These are phyloP conservation scores for Meriones psammophilus DNA, from an alignment of 2,797 vertebrate species.

Conservation along the genomic window DNA sequence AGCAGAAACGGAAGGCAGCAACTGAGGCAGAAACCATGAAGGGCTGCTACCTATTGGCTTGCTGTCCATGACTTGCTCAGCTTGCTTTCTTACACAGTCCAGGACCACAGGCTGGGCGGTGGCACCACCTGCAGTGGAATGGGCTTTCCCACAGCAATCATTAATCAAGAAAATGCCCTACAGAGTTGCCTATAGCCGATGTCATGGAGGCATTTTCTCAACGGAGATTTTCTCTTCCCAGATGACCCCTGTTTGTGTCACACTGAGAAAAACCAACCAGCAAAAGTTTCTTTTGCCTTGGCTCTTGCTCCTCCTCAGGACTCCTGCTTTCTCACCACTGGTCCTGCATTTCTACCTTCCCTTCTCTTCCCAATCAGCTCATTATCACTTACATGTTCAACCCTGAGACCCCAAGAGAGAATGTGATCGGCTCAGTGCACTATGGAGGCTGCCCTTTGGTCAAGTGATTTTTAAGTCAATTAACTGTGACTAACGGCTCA, in stretches of 20 bases:
- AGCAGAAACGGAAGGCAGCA: not conserved
- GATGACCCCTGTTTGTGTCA: not conserved
- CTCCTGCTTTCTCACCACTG: not conserved
- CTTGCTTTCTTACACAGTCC: no score
- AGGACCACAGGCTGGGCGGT: not conserved
- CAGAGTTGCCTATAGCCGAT: not conserved
- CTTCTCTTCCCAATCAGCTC: accelerated
- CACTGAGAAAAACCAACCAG: not conserved
- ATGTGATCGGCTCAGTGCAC: constrained; percentile 24
- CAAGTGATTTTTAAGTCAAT: not conserved
- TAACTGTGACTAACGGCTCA: not conserved
- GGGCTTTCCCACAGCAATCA: not conserved
- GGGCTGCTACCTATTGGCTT: not conserved
- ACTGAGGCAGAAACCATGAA: not conserved
- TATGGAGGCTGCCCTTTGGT: not conserved
- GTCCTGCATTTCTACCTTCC: not conserved
- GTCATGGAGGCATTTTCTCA: not conserved
- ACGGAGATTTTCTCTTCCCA: not conserved
- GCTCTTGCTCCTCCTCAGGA: accelerated
- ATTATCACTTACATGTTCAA: not conserved
- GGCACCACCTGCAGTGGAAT: not conserved
- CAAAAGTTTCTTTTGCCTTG: not conserved
- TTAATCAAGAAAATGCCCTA: not conserved
- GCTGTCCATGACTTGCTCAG: not conserved
- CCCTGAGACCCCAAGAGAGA: not conserved